These are phyloP conservation scores for Habropoda laboriosa DNA, from an alignment of 1,140 invertebrate species.

Conservation along the genomic window DNA sequence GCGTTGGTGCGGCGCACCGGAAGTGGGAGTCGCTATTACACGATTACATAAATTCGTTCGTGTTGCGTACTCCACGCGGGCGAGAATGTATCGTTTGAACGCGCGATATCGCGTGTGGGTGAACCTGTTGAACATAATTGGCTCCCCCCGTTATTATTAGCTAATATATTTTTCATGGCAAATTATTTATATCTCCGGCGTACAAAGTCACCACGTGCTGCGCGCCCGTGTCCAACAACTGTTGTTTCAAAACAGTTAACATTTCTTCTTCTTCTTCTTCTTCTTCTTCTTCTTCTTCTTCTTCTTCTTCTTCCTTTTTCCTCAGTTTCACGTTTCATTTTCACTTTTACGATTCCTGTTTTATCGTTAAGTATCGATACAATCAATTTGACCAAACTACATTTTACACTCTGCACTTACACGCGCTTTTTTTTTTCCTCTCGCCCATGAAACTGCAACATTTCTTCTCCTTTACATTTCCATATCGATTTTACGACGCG, in stretches of 20 bases:
- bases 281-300: neutral
- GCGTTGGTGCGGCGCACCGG: constrained; percentile 26
- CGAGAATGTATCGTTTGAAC: constrained; percentile 40
- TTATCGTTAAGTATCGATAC: neutral
- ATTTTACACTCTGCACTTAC: neutral
- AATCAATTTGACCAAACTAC: neutral
- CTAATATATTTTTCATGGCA: constrained; percentile 40
- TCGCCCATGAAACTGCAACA: neutral
- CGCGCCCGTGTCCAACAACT: constrained; percentile 4
- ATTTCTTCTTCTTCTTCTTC: neutral
- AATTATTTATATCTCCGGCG: constrained; percentile 42
- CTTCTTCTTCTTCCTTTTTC: neutral
- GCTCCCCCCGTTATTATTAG: constrained; percentile 50
- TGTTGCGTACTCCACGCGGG: constrained; percentile 3
- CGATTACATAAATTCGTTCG: constrained; percentile 45
- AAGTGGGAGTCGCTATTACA: constrained; percentile 38
- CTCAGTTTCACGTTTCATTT: neutral
- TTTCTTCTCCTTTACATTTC: neutral
- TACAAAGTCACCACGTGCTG: neutral
- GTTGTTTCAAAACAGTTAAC: neutral
- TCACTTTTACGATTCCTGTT: neutral
- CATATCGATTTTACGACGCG: too few relatives aligned
- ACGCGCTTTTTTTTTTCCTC: too few relatives aligned
- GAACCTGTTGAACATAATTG: constrained; percentile 52
- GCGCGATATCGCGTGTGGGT: constrained; percentile 42